Conservation (phyloP, 2,888 invertebrate genomes). For the Eristalinus aeneus region DNA sequence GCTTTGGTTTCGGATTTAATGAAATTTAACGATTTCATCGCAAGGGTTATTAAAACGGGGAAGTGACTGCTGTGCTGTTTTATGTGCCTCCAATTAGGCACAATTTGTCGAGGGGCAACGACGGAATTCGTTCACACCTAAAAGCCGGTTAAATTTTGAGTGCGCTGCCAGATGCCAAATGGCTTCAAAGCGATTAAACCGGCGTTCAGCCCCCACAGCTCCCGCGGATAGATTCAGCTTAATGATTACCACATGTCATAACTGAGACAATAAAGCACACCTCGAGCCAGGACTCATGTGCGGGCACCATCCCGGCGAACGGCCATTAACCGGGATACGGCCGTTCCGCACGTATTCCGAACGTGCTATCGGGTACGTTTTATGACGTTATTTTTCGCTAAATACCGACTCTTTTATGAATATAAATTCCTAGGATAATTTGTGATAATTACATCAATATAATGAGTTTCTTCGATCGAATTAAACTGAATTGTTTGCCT, state of each 20-base stretch:
- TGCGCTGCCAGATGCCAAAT: background rate
- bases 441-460: constrained; percentile 58
- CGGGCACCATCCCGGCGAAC: background rate
- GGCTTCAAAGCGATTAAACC: background rate
- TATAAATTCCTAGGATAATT: constrained; percentile 43
- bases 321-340: constrained; percentile 39
- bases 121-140: background rate
- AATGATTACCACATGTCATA: constrained; percentile 24
- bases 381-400: constrained; percentile 2
- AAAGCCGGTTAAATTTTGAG: background rate
- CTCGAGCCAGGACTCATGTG: constrained; percentile 29
- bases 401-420: constrained; percentile 10
- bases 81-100: background rate
- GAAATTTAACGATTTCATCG: background rate
- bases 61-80: background rate
- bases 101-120: background rate
- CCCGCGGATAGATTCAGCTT: background rate
- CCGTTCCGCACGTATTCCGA: constrained; percentile 45
- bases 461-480: constrained; percentile 58
- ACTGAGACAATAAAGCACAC: constrained; percentile 38
- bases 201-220: background rate
- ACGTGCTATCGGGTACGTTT: constrained; percentile 47
- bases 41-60: background rate
- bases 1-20: background rate
- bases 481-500: constrained; percentile 62